Evolutionary conservation across 2,888 invertebrate genomes (phyloP), one percentile per base, ranked within the genome.

Genomic region (Eilema sororculum): DNA sequence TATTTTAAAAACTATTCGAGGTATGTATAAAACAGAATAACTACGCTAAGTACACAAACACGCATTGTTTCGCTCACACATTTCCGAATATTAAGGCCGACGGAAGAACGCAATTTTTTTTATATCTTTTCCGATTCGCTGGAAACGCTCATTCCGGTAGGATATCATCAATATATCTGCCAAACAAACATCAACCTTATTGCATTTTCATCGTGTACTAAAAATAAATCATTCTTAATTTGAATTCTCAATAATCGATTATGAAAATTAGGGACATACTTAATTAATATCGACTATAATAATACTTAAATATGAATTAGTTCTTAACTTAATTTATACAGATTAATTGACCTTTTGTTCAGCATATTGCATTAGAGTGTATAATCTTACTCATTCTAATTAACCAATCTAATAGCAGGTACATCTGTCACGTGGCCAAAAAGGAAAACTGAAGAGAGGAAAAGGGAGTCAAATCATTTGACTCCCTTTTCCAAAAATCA

Each of bases 121-220:
- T 89, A 81, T 86, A 91, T 92, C 90, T 89, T 87, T 93, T 91
- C 91, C 91, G 93, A 93, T 94, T 91, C 85, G 88, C 86, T 91
- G 90, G 91, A 92, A 93, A 91, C 90, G 89, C 81, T 81, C 41
- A 86, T 92, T 92, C 91, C 90, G 89, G 86, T 85, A 86, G 85
- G 86, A 86, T 86, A 82, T 82, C 67, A 71, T 65, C 65, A 71
- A 68, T 69, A 68, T 65, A n/a, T 16, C 28, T 75, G 75, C 74
- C 77, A 79, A 67, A 64, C 73, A 6, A 81, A 78, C 74, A 68
- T 81, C 61, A 75, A 75, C 78, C 73, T 74, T 85, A 82, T 24
- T 57, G 62, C n/a, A 37, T 59, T 46, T 1, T 22, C n/a, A 25
- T 5, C 12, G 3, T n/a, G 33, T 28, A 9, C 13, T 33, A 12